Conservation (phyloP, 2,113 vertebrate species). For the Dinomys branickii region DNA sequence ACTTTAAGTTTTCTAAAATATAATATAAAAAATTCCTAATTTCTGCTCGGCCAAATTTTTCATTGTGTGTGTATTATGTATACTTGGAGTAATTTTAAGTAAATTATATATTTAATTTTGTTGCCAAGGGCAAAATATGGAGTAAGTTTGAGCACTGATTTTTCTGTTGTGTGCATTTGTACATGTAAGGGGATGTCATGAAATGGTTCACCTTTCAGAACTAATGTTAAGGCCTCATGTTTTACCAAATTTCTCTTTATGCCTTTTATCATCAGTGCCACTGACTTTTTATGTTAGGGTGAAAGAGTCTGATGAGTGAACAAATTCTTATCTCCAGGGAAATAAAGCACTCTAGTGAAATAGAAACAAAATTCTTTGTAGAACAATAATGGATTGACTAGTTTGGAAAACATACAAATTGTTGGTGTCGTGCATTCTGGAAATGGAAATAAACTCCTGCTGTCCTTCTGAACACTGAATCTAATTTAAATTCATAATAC, state of each 20-base stretch:
- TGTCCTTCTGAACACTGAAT: background rate
- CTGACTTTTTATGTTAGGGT: constrained; percentile 35
- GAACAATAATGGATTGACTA: background rate
- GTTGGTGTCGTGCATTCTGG: background rate
- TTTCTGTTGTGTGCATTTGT: background rate
- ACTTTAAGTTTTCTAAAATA: background rate
- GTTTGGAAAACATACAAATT: constrained; percentile 15
- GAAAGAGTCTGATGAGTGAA: constrained; percentile 20
- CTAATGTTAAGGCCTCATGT: background rate
- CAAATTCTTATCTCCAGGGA: background rate
- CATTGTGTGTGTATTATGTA: background rate
- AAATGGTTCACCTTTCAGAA: background rate
- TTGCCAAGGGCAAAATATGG: background rate
- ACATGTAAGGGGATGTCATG: background rate
- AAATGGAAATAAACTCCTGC: background rate
- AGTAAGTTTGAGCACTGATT: background rate
- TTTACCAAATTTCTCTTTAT: background rate
- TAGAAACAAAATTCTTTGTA: background rate
- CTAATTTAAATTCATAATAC: constrained; percentile 29
- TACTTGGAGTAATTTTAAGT: background rate
- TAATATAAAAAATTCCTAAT: background rate
- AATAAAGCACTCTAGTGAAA: constrained; percentile 38
- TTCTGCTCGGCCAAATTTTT: background rate
- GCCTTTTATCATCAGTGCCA: background rate
- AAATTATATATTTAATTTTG: background rate